Percentiles rank a stretch among this genome's conserved stretches.
Conservation (phyloP, 1,140 invertebrate species). For the Zeugodacus cucurbitae region DNA sequence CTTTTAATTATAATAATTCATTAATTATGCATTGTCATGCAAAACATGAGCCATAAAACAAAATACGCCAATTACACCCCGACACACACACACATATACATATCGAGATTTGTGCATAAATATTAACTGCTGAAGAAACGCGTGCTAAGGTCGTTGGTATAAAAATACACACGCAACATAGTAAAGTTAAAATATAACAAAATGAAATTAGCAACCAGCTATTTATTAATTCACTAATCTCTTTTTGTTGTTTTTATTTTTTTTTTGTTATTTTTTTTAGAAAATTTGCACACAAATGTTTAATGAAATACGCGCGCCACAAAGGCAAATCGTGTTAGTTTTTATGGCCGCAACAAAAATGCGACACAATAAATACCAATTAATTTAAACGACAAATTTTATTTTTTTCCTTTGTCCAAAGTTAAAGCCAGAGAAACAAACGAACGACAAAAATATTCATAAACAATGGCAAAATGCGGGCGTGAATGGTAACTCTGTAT, state of each 20-base stretch:
- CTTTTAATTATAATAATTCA: neutral
- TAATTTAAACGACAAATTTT: neutral
- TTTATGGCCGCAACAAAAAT: neutral
- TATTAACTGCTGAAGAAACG: neutral
- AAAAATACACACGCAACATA: neutral
- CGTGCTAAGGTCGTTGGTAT: neutral
- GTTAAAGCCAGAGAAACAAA: neutral
- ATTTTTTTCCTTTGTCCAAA: neutral
- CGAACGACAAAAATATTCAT: neutral
- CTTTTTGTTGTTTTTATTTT: neutral
- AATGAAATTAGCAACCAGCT: neutral
- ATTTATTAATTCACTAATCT: neutral
- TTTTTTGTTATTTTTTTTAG: neutral
- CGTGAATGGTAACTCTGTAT: neutral
- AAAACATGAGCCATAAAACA: neutral
- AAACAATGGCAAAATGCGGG: neutral
- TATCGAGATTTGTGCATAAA: neutral
- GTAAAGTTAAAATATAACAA: neutral
- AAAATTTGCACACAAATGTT: neutral
- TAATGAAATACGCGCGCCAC: neutral
- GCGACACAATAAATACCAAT: conserved; percentile 22
- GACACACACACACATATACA: neutral
- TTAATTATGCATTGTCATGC: conserved; percentile 24
- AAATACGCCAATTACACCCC: neutral
- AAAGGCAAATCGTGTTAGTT: neutral